Evolutionary conservation across 2,113 vertebrate species (phyloP).

Genomic region (Circaetus gallicus): DNA sequence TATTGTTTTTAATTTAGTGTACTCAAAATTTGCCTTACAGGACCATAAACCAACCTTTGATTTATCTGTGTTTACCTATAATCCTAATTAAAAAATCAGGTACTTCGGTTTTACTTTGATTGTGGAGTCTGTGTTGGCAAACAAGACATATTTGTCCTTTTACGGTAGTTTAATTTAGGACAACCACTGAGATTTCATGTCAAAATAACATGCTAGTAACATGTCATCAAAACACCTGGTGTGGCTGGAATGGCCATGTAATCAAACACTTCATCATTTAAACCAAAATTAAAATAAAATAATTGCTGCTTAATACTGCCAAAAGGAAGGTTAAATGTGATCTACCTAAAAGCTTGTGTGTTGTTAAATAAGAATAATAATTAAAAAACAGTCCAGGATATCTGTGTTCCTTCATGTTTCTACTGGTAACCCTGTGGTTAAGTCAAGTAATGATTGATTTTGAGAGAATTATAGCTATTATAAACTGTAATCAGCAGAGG

Average conservation of each 20-base stretch:
- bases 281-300: conserved; percentile 7
- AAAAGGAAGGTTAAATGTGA: background rate
- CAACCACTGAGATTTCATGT: background rate
- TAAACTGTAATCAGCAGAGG: conserved; percentile 77
- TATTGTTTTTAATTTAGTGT: background rate
- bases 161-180: background rate
- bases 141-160: background rate
- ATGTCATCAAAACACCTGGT: background rate
- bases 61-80: background rate
- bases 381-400: conserved; percentile 42
- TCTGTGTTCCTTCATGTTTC: conserved; percentile 64
- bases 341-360: background rate
- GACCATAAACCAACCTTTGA: background rate
- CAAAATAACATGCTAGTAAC: background rate
- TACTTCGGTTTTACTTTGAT: background rate
- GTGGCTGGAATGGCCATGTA: background rate
- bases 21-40: background rate
- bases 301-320: background rate
- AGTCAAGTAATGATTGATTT: conserved; percentile 74
- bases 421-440: conserved; percentile 67
- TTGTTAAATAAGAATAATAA: conserved; percentile 40
- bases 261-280: background rate
- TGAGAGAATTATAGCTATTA: conserved; percentile 80
- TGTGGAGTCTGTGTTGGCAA: background rate
- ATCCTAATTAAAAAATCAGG: background rate